Evolutionary conservation across 1,140 invertebrate species (phyloP).

Genomic region (Listronotus bonariensis): DNA sequence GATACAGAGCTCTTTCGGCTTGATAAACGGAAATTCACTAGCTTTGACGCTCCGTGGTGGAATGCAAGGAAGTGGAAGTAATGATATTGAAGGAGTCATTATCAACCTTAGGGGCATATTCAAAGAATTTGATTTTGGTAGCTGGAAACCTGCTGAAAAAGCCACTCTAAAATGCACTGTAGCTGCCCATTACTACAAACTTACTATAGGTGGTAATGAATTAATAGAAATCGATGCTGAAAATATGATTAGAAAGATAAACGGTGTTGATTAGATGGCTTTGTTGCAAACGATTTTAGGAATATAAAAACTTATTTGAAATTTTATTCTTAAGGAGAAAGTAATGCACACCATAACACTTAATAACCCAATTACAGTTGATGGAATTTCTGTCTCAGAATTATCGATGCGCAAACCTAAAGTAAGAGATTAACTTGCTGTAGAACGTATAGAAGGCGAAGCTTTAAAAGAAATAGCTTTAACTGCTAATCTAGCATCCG

Average conservation of each 20-base stretch:
- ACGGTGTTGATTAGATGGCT: no score
- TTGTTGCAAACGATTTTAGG: no score
- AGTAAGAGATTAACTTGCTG: constrained; percentile 20
- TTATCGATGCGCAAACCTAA: constrained; percentile 14
- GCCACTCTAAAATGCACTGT: constrained; percentile 1
- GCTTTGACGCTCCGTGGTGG: background rate
- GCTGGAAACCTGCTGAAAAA: constrained; percentile 1
- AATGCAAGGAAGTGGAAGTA: background rate
- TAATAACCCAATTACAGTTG: constrained; percentile 36
- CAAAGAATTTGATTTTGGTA: constrained; percentile 1
- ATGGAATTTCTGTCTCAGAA: constrained; percentile 36
- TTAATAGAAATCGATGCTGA: no score
- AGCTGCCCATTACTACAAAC: constrained; percentile 1
- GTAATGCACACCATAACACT: constrained; percentile 14
- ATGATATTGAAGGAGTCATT: background rate
- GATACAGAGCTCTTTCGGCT: background rate
- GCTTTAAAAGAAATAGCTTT: constrained; percentile 28
- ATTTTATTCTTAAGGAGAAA: no score
- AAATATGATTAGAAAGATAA: no score
- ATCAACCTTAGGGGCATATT: background rate
- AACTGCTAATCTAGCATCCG: constrained; percentile 14
- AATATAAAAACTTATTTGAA: no score
- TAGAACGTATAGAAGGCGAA: constrained; percentile 23
- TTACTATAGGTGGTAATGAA: no score
- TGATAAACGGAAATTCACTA: background rate